Evolutionary conservation across 2,797 vertebrate genomes (phyloP).

Genomic region (Lithobates sylvaticus): DNA sequence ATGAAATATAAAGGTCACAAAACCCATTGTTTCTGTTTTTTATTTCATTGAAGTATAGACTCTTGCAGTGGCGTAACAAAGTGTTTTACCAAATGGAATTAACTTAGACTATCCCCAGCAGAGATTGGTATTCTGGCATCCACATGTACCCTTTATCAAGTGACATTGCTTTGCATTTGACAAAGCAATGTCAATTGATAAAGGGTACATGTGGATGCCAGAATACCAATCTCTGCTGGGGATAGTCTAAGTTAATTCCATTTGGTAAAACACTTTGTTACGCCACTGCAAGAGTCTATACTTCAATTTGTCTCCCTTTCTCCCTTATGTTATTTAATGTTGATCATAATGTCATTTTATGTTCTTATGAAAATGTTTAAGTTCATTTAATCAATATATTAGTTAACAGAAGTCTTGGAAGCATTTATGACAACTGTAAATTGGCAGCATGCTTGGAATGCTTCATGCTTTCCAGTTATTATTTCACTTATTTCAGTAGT

Average conservation of each 20-base stretch:
- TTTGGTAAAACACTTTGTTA: not conserved
- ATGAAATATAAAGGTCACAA: not conserved
- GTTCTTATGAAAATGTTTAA: not conserved
- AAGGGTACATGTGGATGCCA: not conserved
- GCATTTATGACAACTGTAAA: conserved; percentile 30
- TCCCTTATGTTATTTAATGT: not conserved
- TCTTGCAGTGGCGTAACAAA: too few species aligned
- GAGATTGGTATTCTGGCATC: too few species aligned
- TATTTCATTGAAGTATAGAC: not conserved
- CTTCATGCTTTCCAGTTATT: conserved; percentile 12
- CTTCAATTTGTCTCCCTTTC: not conserved
- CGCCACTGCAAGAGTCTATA: not conserved
- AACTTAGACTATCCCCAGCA: too few species aligned
- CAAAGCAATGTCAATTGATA: not conserved
- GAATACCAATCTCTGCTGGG: not conserved
- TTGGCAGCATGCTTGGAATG: conserved; percentile 6
- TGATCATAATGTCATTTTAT: not conserved
- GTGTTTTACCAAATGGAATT: too few species aligned
- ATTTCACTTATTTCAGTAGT: conserved; percentile 45
- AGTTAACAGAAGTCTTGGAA: conserved; percentile 16
- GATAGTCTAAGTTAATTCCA: not conserved
- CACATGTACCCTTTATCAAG: too few species aligned
- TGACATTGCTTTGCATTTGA: too few species aligned
- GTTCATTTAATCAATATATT: not conserved
- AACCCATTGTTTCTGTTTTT: not conserved